Evolutionary conservation across 2,888 invertebrate genomes (phyloP).

Genomic region (Andrena marginata): DNA sequence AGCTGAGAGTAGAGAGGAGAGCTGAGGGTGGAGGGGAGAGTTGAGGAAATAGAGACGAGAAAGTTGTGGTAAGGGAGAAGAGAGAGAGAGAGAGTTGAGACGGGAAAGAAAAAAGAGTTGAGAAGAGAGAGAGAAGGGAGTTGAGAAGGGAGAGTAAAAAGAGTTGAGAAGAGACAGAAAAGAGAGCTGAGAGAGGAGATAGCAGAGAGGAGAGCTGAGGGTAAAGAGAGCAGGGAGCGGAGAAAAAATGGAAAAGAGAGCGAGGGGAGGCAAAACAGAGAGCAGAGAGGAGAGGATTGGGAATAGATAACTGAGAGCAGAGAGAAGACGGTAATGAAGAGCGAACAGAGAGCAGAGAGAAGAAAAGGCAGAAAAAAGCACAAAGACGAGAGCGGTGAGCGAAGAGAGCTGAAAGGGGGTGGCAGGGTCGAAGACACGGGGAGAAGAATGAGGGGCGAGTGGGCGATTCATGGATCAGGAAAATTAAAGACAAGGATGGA

Average conservation of each 20-base stretch:
- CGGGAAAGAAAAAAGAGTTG: no score
- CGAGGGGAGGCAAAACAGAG: no score
- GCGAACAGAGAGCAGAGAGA: neutral
- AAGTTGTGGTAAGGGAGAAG: no score
- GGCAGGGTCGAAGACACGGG: no score
- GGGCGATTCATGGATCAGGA: neutral
- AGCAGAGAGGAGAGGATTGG: neutral
- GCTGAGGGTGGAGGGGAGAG: neutral
- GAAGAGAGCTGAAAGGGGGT: neutral
- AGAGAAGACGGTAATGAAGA: no score
- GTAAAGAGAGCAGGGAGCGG: no score
- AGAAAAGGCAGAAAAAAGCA: neutral
- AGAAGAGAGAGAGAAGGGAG: no score
- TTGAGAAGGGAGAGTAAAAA: no score
- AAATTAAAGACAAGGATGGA: constrained; percentile 15
- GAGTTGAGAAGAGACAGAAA: no score
- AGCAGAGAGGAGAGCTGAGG: no score
- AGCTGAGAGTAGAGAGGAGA: neutral
- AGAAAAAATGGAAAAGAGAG: no score
- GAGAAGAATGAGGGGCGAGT: neutral
- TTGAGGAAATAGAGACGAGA: neutral
- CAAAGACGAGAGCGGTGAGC: neutral
- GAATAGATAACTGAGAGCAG: neutral
- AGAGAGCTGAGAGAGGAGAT: neutral
- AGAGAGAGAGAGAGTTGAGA: no score